phyloP scores from a whole-genome alignment of 2,888 invertebrate species.

The Leptarthrus brevirostris region DNA sequence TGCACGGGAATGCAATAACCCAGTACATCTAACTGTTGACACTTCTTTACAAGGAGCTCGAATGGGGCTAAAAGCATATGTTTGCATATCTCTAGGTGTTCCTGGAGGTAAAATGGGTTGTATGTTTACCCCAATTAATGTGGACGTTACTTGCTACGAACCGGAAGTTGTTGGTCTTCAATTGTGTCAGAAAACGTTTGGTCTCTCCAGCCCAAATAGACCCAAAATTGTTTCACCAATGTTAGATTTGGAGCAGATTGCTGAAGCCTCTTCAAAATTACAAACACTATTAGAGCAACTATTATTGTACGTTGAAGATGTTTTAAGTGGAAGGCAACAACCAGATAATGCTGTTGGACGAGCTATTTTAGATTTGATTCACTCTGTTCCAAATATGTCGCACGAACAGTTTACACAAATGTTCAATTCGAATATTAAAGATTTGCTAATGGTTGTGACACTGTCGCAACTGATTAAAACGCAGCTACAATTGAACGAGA shows the following conservation, averaged over 20 bases:
- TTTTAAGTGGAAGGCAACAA: slow-evolving; percentile 80
- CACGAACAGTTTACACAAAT: slow-evolving; percentile 92
- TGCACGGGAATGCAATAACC: slow-evolving; percentile 91
- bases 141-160: slow-evolving; percentile 89
- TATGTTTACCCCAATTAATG: slow-evolving; percentile 96
- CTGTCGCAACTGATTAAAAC: slow-evolving; percentile 96
- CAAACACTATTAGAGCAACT: slow-evolving; percentile 81
- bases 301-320: slow-evolving; percentile 90
- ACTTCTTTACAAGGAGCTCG: slow-evolving; percentile 87
- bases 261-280: slow-evolving; percentile 85
- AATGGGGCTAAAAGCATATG: slow-evolving; percentile 94
- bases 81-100: slow-evolving; percentile 92
- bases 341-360: slow-evolving; percentile 92
- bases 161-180: slow-evolving; percentile 88
- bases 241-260: slow-evolving; percentile 83
- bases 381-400: slow-evolving; percentile 91
- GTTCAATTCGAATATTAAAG: slow-evolving; percentile 96
- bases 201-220: slow-evolving; percentile 68
- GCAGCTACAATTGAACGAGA: slow-evolving; percentile 96
- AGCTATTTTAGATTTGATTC: slow-evolving; percentile 88
- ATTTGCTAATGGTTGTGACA: slow-evolving; percentile 96
- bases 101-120: slow-evolving; percentile 93
- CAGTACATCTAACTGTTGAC: slow-evolving; percentile 95
- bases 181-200: slow-evolving; percentile 85
- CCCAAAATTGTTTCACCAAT: slow-evolving; percentile 76